Conservation (phyloP, 2,113 vertebrate genomes). For the Oenanthe oenanthe region DNA sequence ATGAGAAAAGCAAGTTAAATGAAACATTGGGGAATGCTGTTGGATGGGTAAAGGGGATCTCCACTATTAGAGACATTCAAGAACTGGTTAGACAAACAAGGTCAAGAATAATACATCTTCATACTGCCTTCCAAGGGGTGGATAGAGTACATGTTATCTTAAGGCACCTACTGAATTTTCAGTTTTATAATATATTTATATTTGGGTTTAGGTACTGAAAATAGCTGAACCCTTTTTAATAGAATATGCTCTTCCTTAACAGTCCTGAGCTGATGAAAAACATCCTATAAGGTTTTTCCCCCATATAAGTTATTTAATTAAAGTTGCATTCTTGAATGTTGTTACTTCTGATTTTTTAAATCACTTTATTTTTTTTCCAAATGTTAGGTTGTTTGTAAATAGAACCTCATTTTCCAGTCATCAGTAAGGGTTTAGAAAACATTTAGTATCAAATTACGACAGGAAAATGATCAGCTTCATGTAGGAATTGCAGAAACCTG, state of each 20-base stretch:
- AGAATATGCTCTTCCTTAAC: not conserved
- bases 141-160: not conserved
- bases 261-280: not conserved
- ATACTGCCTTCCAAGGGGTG: not conserved
- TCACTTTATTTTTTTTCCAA: not conserved
- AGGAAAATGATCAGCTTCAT: not conserved
- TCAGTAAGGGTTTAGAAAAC: not conserved
- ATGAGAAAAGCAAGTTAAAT: not conserved
- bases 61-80: not conserved
- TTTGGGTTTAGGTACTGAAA: not conserved
- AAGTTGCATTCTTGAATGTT: not conserved
- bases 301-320: not conserved
- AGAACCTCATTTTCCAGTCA: not conserved
- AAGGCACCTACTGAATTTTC: not conserved
- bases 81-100: not conserved
- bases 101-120: not conserved
- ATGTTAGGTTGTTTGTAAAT: not conserved
- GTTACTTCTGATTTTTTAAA: not conserved
- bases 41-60: not conserved
- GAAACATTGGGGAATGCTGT: not conserved
- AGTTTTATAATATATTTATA: not conserved
- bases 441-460: not conserved
- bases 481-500: not conserved
- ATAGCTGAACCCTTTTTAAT: not conserved
- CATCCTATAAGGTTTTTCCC: not conserved